Percentiles rank a stretch among this genome's conserved stretches.
These are phyloP conservation scores for Turnix velox DNA, from an alignment of 2,113 vertebrate genomes.

Conservation along the genomic window DNA sequence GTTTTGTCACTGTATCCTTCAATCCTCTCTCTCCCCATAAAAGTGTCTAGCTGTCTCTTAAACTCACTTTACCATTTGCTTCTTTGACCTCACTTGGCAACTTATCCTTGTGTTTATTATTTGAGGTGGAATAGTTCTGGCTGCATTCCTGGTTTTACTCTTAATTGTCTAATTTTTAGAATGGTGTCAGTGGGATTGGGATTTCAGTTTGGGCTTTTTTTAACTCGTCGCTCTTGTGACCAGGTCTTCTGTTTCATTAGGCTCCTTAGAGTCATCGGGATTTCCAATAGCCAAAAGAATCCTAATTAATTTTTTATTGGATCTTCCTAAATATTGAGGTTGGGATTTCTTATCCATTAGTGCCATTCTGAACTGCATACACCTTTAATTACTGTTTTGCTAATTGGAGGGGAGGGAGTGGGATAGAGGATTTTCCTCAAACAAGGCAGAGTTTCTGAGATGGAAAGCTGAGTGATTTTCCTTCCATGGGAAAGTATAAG, in stretches of 20 bases:
- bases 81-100: slow-evolving; percentile 55
- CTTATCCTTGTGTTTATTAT: slow-evolving; percentile 63
- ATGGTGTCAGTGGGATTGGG: slow-evolving; percentile 13
- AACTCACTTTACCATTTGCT: slow-evolving; percentile 63
- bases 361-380: neutral
- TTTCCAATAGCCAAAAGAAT: slow-evolving; percentile 17
- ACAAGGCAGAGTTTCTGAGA: neutral
- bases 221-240: neutral
- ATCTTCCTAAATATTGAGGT: slow-evolving; percentile 8
- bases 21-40: slow-evolving; percentile 54
- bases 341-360: slow-evolving; percentile 15
- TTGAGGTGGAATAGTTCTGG: slow-evolving; percentile 57
- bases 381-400: neutral
- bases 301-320: slow-evolving; percentile 34
- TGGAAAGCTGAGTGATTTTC: neutral
- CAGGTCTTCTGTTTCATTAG: slow-evolving; percentile 39
- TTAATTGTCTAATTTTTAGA: slow-evolving; percentile 28
- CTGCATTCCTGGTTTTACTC: slow-evolving; percentile 49
- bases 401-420: neutral
- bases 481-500: neutral
- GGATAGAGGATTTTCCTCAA: neutral
- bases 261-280: neutral
- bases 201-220: neutral
- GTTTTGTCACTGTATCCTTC: slow-evolving; percentile 58
- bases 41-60: slow-evolving; percentile 61